Base-by-base conservation (phyloP, 2,113 vertebrate species). In the Malurus cyaneus region DNA sequence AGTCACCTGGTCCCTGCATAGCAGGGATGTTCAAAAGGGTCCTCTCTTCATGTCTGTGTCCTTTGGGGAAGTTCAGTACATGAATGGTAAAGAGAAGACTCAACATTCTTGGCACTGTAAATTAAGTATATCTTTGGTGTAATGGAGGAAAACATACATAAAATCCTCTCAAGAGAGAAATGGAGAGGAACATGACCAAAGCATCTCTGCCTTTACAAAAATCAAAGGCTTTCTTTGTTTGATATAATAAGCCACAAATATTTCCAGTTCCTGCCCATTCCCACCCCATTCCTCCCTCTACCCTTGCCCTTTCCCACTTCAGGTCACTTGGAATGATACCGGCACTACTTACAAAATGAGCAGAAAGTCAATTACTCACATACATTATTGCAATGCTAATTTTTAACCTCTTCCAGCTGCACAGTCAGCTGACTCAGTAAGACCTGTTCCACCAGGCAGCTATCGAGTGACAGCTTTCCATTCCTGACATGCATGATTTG, bases 391-490 rank as follows among this genome's bases (percentile, higher is more conserved):
- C 2, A 5, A 46, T 41, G 81, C 61, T 89, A 76, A 89, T 93
- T 79, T 93, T 96, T 94, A 95, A 83, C 82, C 29, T 88, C 34
- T 86, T 80, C 23, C 47, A 76, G 77, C 73, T 74, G 61, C 87
- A 79, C 39, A 31, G 44, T 47, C 80, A 73, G 61, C 57, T 80
- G 60, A 19, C 21, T 89, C 0, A 0, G 42, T 53, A 65, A 69
- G 52, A 80, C 0, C 1, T 50, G 60, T 78, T 80, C 47, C 67
- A 65, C 47, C 21, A 84, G 47, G 28, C 26, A 50, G 24, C 17
- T 31, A 70, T 41, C 20, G 66, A 67, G 44, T 42, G 60, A 66
- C 52, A 78, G 32, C 8, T 87, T 78, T 74, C 78, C n/a, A 28
- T 46, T 61, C 52, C 42, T 60, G 36, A n/a, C 1, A 1, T 26